These are phyloP conservation scores for Margarornis squamiger DNA, from an alignment of 2,797 vertebrate genomes.

Conservation along the genomic window DNA sequence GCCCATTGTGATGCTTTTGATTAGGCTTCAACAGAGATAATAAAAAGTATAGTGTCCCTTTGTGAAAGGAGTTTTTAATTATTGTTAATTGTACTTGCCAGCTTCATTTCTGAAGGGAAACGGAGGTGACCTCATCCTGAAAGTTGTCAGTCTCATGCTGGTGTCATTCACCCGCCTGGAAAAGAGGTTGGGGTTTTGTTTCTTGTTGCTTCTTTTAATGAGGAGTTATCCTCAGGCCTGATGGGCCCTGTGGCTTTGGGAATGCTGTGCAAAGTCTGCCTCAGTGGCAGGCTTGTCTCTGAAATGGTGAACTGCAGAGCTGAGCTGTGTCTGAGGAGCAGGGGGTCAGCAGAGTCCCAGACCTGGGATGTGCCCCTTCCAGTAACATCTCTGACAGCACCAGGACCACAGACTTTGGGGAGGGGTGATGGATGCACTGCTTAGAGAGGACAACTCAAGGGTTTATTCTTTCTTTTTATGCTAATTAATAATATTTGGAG, in stretches of 20 bases:
- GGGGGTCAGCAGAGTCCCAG: neutral
- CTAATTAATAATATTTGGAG: too few relatives aligned
- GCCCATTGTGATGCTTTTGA: conserved; percentile 1
- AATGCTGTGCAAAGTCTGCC: neutral
- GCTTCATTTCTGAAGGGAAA: conserved; percentile 9
- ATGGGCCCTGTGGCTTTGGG: neutral
- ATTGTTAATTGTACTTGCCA: conserved; percentile 26
- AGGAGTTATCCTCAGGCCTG: neutral
- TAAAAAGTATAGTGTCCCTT: conserved; percentile 46
- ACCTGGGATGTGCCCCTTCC: neutral
- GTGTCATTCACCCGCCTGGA: neutral
- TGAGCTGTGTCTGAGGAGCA: neutral
- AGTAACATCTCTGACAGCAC: neutral
- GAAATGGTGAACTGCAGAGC: neutral
- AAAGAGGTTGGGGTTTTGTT: neutral
- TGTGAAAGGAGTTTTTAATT: conserved; percentile 52
- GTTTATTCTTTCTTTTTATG: neutral
- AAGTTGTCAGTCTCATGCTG: conserved; percentile 9
- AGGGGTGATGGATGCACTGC: neutral
- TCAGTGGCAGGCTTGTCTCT: neutral
- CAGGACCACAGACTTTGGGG: accelerated
- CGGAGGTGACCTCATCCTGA: conserved; percentile 53
- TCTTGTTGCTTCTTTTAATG: neutral
- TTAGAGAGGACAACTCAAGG: accelerated
- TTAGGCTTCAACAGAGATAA: conserved; percentile 34